These are phyloP conservation scores for Mus minutoides DNA, from an alignment of 2,797 vertebrate species.

Conservation along the genomic window DNA sequence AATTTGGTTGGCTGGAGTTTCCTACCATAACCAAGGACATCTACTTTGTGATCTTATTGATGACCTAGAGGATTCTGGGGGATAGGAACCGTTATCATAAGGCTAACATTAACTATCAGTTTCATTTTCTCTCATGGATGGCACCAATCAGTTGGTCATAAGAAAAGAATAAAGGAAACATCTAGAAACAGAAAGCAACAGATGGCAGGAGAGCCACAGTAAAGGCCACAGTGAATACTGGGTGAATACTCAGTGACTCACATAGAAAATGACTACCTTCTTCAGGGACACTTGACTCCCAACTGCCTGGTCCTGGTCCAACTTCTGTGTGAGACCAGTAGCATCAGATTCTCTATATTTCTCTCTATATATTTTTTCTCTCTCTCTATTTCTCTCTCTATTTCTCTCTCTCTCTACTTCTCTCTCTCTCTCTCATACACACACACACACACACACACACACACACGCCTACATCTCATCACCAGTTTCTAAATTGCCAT, in stretches of 20 bases:
- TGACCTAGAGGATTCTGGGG: too few species aligned
- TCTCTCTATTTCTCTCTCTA: background rate
- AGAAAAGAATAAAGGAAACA: background rate
- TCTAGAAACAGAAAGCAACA: background rate
- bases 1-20: background rate
- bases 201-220: background rate
- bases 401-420: too few species aligned
- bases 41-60: background rate
- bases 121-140: background rate
- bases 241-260: background rate
- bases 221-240: accelerated
- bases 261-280: background rate
- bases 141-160: background rate
- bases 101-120: background rate
- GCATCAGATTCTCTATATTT: background rate
- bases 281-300: background rate
- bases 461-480: background rate
- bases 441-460: background rate
- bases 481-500: background rate
- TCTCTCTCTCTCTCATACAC: background rate
- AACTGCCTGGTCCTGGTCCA: background rate
- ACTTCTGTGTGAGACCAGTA: background rate
- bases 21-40: background rate
- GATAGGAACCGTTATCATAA: background rate
- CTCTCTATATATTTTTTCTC: background rate